Evolutionary conservation across 2,797 vertebrate species (phyloP).

Genomic region (Sebastes flavidus): DNA sequence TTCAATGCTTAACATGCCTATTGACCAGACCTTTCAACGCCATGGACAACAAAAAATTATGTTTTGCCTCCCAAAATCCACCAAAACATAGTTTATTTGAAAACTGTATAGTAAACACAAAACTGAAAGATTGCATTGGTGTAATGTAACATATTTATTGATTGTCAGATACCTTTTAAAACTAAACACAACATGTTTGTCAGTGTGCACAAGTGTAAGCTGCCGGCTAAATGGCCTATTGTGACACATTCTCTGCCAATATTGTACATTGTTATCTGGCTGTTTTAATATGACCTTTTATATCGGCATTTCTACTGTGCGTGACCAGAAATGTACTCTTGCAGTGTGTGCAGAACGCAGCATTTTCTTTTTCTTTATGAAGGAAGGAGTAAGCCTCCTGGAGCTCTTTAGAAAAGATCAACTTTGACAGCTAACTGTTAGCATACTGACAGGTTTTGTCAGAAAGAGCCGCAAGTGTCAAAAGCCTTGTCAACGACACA

Average conservation of each 20-base stretch:
- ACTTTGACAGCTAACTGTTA: not conserved
- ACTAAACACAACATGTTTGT: not conserved
- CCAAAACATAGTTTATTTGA: not conserved
- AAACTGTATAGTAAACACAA: not conserved
- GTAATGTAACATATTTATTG: not conserved
- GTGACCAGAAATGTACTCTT: fast-evolving
- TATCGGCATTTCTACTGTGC: too few relatives aligned
- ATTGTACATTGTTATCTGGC: not conserved
- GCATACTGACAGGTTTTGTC: not conserved
- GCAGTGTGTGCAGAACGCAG: not conserved
- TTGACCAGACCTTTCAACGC: not conserved
- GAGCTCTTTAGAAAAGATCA: not conserved
- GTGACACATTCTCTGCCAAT: not conserved
- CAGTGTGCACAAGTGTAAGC: not conserved
- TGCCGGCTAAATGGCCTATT: fast-evolving
- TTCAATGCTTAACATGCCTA: not conserved
- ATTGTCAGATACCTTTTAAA: not conserved
- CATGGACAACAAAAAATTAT: not conserved
- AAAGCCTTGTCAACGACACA: not conserved
- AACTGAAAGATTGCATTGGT: not conserved
- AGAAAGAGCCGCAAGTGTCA: not conserved
- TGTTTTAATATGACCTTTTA: too few relatives aligned
- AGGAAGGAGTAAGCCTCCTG: not conserved
- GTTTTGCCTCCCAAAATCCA: not conserved
- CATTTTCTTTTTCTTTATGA: not conserved